phyloP scores from a whole-genome alignment of 2,888 invertebrate genomes.

The Drosophila leonis region DNA sequence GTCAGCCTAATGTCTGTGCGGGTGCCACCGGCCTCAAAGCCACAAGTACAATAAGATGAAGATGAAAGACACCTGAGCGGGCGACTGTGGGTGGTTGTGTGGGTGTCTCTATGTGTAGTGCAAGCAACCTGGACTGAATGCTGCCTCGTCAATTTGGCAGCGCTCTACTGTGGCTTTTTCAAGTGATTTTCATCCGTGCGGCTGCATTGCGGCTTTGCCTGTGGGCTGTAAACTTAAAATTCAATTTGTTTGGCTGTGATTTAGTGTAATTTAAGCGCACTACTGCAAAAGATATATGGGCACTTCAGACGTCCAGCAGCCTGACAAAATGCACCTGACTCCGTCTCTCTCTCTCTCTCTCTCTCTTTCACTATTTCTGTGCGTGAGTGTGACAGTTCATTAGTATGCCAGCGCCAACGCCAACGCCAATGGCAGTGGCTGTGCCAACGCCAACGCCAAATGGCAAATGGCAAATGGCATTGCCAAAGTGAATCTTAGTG shows the following conservation, averaged over 20 bases:
- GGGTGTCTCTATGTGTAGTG: background rate
- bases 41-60: slow-evolving; percentile 72
- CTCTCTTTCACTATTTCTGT: background rate
- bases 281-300: slow-evolving; percentile 68
- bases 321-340: slow-evolving; percentile 25
- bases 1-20: slow-evolving; percentile 77
- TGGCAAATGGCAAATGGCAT: slow-evolving; percentile 66
- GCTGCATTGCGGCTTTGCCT: slow-evolving; percentile 71
- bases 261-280: slow-evolving; percentile 78
- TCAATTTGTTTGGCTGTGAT: slow-evolving; percentile 79
- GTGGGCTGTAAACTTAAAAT: slow-evolving; percentile 72
- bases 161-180: slow-evolving; percentile 47
- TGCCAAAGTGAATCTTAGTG: slow-evolving; percentile 65
- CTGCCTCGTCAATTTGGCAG: slow-evolving; percentile 74
- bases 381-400: slow-evolving; percentile 71
- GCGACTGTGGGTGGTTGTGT: background rate
- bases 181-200: slow-evolving; percentile 70
- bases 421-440: background rate
- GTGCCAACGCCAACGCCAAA: slow-evolving; percentile 10
- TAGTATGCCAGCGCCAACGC: slow-evolving; percentile 57
- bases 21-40: slow-evolving; percentile 52
- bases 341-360: background rate
- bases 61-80: slow-evolving; percentile 67
- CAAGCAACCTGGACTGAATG: slow-evolving; percentile 29
- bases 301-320: slow-evolving; percentile 53